Evolutionary conservation across 2,888 invertebrate genomes (phyloP), one percentile per base, ranked within the genome.

Genomic region (Drosophila meridiana): DNA sequence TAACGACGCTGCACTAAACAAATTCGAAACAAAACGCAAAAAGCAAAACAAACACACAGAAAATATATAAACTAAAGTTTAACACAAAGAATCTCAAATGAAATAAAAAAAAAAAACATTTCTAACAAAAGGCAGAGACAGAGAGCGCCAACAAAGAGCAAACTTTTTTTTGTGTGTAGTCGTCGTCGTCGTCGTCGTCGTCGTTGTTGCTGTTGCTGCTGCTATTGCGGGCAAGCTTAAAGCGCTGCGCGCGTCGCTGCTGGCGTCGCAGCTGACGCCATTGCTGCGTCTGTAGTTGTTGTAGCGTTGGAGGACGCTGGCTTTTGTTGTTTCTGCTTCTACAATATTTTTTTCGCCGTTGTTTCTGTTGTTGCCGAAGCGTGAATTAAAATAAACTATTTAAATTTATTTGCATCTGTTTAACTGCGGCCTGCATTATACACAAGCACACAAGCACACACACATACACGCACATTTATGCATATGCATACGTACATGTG

Each of bases 321-420:
- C 69, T 89, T 73, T 87, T 82, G 73, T 81, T 87, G 72, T 70
- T 78, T 67, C 47, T 73, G 65, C 47, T 56, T 48, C 69, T 62
- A 58, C 58, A 55, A 38, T 48, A 36, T 65, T 69, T 64, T 58
- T 59, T 43, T 57, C 57, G 58, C 52, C 70, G 68, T 62, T 69
- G 71, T 69, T 77, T 65, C 82, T 89, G 82, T 69, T 89, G 86
- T 78, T 78, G 86, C 76, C 80, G 81, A 88, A 87, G 90, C 86
- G 91, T 90, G 83, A 89, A 89, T 90, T 90, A 88, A 90, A 89
- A 89, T 90, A 90, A 89, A 89, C 83, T 89, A 89, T 90, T 90
- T 89, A 89, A 90, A 90, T 90, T 88, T 90, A 89, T 89, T 89
- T 88, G 90, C 86, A 85, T 87, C 81, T 85, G 85, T 81, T 87